Conservation (phyloP, 1,140 invertebrate genomes). For the Penaeus chinensis region DNA sequence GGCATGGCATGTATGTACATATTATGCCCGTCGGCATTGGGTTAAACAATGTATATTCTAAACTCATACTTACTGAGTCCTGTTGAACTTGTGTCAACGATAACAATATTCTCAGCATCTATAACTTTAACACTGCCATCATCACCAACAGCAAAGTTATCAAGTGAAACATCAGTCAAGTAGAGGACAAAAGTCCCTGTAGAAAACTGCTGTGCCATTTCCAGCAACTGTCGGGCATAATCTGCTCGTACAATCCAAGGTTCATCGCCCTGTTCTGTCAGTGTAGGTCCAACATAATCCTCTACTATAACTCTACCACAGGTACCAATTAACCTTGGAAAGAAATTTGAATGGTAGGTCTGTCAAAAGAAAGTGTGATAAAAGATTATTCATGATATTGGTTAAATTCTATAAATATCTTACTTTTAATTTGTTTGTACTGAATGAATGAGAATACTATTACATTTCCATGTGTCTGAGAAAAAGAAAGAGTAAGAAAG, state of each 20-base stretch:
- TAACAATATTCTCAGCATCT: conserved; percentile 69
- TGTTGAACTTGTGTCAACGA: conserved; percentile 66
- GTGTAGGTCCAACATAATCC: conserved; percentile 67
- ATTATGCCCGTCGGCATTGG: too few species aligned
- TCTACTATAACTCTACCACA: conserved; percentile 69
- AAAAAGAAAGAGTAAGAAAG: too few species aligned
- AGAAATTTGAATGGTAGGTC: conserved; percentile 66
- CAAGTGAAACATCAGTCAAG: conserved; percentile 68
- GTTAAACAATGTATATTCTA: too few species aligned
- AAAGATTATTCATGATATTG: not conserved
- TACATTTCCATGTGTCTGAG: too few species aligned
- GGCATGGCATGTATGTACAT: too few species aligned
- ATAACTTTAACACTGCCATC: conserved; percentile 68
- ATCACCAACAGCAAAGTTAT: conserved; percentile 69
- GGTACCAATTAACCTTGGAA: conserved; percentile 69
- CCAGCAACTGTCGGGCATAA: conserved; percentile 68
- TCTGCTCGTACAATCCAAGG: conserved; percentile 67
- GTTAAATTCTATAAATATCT: conserved; percentile 11
- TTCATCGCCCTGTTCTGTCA: conserved; percentile 66
- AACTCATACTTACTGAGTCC: conserved; percentile 37
- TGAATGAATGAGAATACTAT: not conserved
- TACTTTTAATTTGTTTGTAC: not conserved
- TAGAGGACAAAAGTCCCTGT: conserved; percentile 68
- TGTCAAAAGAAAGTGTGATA: conserved; percentile 14
- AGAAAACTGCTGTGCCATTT: conserved; percentile 68